These are phyloP conservation scores for Dicyrtomina minuta DNA, from an alignment of 2,888 invertebrate genomes.

Conservation along the genomic window DNA sequence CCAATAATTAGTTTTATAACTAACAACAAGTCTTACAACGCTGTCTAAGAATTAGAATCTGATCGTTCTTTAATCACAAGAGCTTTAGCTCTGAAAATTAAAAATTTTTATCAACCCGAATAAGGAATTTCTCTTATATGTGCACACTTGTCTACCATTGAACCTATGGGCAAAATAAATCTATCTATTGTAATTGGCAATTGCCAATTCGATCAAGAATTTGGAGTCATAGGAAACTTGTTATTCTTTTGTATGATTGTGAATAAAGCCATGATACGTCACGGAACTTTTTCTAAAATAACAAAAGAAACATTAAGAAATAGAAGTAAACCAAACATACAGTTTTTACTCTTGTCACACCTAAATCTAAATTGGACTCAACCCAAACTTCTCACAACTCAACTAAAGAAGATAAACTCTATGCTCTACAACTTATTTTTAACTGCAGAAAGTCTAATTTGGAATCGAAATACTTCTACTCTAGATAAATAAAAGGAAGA, in stretches of 20 bases:
- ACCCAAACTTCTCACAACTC: not conserved
- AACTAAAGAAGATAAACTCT: not conserved
- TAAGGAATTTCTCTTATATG: not conserved
- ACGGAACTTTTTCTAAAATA: not conserved
- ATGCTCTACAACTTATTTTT: not conserved
- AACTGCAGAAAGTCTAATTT: conserved; percentile 4
- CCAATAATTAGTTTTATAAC: not conserved
- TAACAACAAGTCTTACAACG: not conserved
- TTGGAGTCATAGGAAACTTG: conserved; percentile 6
- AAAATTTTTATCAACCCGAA: not conserved
- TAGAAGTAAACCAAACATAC: too few relatives aligned
- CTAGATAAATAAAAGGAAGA: not conserved
- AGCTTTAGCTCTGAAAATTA: not conserved
- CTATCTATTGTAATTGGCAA: too few relatives aligned
- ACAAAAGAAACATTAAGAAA: too few relatives aligned
- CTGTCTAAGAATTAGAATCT: not conserved
- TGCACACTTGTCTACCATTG: too few relatives aligned
- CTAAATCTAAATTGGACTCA: too few relatives aligned
- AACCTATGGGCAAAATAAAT: too few relatives aligned
- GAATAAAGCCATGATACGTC: not conserved
- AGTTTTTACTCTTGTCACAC: too few relatives aligned
- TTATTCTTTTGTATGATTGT: conserved; percentile 3
- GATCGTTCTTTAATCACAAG: not conserved
- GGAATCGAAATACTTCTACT: not conserved
- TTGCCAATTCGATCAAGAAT: not conserved